Percentiles rank a stretch among this genome's conserved stretches.
Conservation (phyloP, 2,113 vertebrate genomes). For the Lycaon pictus region DNA sequence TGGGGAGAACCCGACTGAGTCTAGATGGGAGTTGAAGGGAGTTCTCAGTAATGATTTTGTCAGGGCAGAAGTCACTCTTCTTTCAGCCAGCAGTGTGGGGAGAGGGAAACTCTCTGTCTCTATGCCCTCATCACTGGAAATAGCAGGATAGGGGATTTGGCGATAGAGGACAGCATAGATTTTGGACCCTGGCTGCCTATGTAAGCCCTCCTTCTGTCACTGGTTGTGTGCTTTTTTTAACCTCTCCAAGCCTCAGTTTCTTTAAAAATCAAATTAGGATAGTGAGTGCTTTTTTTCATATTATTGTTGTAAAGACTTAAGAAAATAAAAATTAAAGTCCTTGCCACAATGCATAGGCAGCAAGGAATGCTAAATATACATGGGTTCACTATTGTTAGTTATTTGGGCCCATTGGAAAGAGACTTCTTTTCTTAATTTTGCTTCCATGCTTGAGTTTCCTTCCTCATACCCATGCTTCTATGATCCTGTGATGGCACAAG, state of each 20-base stretch:
- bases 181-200: not conserved
- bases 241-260: not conserved
- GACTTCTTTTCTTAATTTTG: not conserved
- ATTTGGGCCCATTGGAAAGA: not conserved
- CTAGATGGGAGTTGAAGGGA: not conserved
- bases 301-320: not conserved
- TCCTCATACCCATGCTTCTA: not conserved
- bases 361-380: not conserved
- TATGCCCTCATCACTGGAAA: not conserved
- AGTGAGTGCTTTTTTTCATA: not conserved
- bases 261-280: not conserved
- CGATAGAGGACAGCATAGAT: rapidly evolving
- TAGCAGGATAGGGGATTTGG: not conserved
- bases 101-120: not conserved
- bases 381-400: not conserved
- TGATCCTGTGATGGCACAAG: not conserved
- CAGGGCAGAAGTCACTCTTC: not conserved
- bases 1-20: not conserved
- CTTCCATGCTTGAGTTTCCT: not conserved
- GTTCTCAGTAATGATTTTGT: not conserved
- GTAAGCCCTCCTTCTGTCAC: not conserved
- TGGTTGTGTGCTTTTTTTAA: not conserved
- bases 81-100: not conserved
- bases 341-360: not conserved
- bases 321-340: not conserved